Conservation (phyloP, 2,888 invertebrate genomes). For the Calameuta idolon region DNA sequence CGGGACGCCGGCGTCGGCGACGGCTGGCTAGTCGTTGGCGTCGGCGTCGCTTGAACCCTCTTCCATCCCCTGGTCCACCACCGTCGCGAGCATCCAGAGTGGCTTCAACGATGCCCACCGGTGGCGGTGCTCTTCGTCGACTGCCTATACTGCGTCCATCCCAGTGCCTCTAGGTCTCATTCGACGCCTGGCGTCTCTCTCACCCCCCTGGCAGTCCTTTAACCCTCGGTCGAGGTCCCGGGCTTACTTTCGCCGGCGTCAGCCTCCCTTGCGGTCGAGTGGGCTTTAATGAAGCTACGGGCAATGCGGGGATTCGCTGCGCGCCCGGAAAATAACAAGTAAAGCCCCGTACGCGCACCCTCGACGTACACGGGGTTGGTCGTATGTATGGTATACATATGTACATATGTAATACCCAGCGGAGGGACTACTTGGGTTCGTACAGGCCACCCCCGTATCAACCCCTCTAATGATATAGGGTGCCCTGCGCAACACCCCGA, state of each 20-base stretch:
- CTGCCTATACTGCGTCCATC: too few species aligned
- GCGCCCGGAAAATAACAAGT: slow-evolving; percentile 38
- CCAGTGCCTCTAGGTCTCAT: too few species aligned
- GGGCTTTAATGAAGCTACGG: slow-evolving; percentile 50
- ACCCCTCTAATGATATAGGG: too few species aligned
- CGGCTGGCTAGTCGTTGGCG: too few species aligned
- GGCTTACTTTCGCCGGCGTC: slow-evolving; percentile 31
- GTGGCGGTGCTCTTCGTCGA: too few species aligned
- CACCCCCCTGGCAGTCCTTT: slow-evolving; percentile 14
- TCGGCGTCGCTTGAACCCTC: background rate
- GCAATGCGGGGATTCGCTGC: slow-evolving; percentile 35
- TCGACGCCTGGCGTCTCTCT: background rate
- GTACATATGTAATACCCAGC: too few species aligned
- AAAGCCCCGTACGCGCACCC: background rate
- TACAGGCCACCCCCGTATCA: too few species aligned
- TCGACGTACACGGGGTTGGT: too few species aligned
- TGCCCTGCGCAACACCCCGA: too few species aligned
- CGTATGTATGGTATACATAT: too few species aligned
- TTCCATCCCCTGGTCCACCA: background rate
- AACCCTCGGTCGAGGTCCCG: slow-evolving; percentile 20
- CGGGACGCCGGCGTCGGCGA: too few species aligned
- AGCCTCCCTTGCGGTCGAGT: slow-evolving; percentile 39
- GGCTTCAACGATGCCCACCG: background rate
- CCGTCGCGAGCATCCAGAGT: background rate
- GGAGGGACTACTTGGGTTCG: too few species aligned